Evolutionary conservation across 1,140 invertebrate genomes (phyloP).

Genomic region (Caenorhabditis latens): DNA sequence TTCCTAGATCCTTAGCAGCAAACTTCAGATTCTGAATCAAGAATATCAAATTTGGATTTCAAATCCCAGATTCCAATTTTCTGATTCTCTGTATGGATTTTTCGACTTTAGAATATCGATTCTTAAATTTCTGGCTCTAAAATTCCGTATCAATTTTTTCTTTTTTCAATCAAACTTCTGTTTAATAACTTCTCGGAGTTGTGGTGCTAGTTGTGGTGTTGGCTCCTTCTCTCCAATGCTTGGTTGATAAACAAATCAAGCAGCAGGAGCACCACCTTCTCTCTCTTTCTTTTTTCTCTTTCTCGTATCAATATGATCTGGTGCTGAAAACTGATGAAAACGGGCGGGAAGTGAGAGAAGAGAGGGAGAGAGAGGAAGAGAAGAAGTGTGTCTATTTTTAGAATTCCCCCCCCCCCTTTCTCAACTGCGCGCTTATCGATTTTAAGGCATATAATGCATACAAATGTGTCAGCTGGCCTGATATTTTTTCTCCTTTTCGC

Average conservation of each 20-base stretch:
- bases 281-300: neutral
- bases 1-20: too few relatives aligned
- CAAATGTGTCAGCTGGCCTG: slow-evolving; percentile 36
- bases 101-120: too few relatives aligned
- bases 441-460: slow-evolving; percentile 55
- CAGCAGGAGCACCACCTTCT: neutral
- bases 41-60: too few relatives aligned
- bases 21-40: too few relatives aligned
- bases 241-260: slow-evolving; percentile 46
- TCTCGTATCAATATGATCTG: neutral
- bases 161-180: slow-evolving; percentile 1
- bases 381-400: slow-evolving; percentile 14
- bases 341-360: neutral
- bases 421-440: slow-evolving; percentile 40
- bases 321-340: neutral
- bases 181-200: neutral
- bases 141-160: neutral
- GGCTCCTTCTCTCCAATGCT: neutral
- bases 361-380: neutral
- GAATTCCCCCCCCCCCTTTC: neutral
- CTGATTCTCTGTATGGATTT: too few relatives aligned
- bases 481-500: neutral
- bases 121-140: too few relatives aligned
- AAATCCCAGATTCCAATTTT: too few relatives aligned
- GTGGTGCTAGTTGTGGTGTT: neutral